Base-by-base conservation (phyloP, 2,888 invertebrate genomes). In the Drosophila nr. perissopoda region DNA sequence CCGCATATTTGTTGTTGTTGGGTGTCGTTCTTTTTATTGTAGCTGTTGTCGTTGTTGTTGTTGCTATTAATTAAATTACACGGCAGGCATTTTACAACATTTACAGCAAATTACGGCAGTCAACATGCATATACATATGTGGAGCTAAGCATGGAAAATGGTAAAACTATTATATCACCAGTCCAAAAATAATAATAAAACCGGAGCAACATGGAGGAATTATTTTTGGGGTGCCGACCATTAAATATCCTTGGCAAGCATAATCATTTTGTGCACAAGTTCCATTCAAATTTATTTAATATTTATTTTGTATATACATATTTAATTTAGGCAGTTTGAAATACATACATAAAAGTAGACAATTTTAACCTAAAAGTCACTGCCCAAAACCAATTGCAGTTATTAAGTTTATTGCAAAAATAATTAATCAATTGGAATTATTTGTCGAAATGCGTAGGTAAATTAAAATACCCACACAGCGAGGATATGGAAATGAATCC, bases 41-140 rank as follows among this genome's bases (percentile, higher is more conserved):
- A 63, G 62, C 59, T 48, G 51, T 34, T 65, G 58, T 59, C 66
- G 70, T 54, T 65, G 53, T 46, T 63, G 58, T 69, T 82, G 85
- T 77, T 78, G 76, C 75, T 77, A 88, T 90, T 87, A 87, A 87
- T 87, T 90, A 89, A 89, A 87, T 90, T 89, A 89, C 91, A 87
- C 85, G 82, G 66, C 85, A 84, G 89, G 82, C 88, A 89, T 85
- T 85, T 85, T 85, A 85, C 85, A 85, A 85, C 91, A 87, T 87
- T 87, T 90, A 90, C 88, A 89, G 82, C 88, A 90, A 90, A 89
- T 87, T 87, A 87, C 88, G 69, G 63, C 62, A 83, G 70, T 64
- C 72, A 70, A 57, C 81, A 81, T 54, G 70, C 82, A 82, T 57
- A 74, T 21, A 54, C 7, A 21, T 42, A 4, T 54, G 54, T 36